Conservation (phyloP, 92 coral and sea anemone genomes). For the Epizoanthus rinbou region DNA sequence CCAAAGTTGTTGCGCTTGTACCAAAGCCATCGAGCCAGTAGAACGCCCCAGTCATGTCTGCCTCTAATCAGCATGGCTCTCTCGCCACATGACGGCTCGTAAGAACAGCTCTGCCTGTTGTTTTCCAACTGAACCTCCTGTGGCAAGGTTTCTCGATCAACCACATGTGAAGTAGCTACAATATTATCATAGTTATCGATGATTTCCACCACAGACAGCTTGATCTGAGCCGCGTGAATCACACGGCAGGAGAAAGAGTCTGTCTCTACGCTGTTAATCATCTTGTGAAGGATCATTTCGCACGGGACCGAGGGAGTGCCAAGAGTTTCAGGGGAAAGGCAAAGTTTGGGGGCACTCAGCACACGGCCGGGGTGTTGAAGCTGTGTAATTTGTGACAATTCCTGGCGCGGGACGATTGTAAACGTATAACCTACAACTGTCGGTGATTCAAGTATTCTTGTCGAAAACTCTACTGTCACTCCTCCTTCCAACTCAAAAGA, state of each 20-base stretch:
- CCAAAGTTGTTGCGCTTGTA: slow-evolving; percentile 34
- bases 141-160: slow-evolving; percentile 53
- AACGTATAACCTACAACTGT: slow-evolving; percentile 25
- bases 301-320: slow-evolving; percentile 18
- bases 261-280: neutral
- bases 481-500: slow-evolving; percentile 29
- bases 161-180: slow-evolving; percentile 59
- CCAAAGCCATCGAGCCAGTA: slow-evolving; percentile 51
- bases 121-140: slow-evolving; percentile 49
- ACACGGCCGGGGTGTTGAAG: slow-evolving; percentile 27
- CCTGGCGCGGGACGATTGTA: neutral
- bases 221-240: slow-evolving; percentile 48
- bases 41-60: slow-evolving; percentile 57
- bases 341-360: slow-evolving; percentile 30
- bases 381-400: slow-evolving; percentile 1
- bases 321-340: neutral
- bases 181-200: slow-evolving; percentile 50
- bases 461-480: slow-evolving; percentile 9
- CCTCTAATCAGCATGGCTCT: slow-evolving; percentile 61
- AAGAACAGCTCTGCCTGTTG: slow-evolving; percentile 39
- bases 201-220: slow-evolving; percentile 51
- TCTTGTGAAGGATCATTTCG: slow-evolving; percentile 35
- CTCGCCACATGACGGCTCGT: slow-evolving; percentile 52
- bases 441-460: slow-evolving; percentile 30
- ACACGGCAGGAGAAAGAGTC: slow-evolving; percentile 46